A percentile compares a stretch with the other conserved stretches of the same genome.
phyloP scores from a whole-genome alignment of 1,140 invertebrate genomes.

The Thaumetopoea pityocampa region DNA sequence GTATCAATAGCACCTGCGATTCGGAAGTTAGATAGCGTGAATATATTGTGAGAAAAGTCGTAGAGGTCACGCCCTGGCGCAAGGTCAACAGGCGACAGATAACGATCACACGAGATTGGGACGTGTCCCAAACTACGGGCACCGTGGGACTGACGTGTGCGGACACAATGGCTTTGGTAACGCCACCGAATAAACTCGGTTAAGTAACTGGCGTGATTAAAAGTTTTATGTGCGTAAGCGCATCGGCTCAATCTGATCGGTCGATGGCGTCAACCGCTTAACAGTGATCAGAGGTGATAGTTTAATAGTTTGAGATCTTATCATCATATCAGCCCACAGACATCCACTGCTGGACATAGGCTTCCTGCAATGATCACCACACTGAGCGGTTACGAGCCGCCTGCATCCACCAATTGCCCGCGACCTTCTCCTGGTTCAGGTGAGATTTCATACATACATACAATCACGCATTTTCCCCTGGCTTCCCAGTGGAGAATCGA shows the following conservation, averaged over 20 bases:
- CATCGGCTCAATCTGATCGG: too few relatives aligned
- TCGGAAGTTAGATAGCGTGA: slow-evolving; percentile 28
- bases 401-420: too few relatives aligned
- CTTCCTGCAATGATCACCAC: too few relatives aligned
- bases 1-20: slow-evolving; percentile 20
- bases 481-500: too few relatives aligned
- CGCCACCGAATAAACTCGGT: slow-evolving; percentile 26
- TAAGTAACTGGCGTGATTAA: slow-evolving; percentile 38
- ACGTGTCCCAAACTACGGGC: slow-evolving; percentile 39
- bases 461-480: too few relatives aligned
- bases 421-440: too few relatives aligned
- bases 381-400: too few relatives aligned
- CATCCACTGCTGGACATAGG: too few relatives aligned
- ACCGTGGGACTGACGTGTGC: slow-evolving; percentile 52
- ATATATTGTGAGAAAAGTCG: slow-evolving; percentile 19
- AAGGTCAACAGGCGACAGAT: slow-evolving; percentile 34
- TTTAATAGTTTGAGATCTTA: slow-evolving; percentile 20
- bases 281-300: slow-evolving; percentile 13
- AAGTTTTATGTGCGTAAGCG: slow-evolving; percentile 15
- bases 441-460: too few relatives aligned
- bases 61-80: slow-evolving; percentile 34
- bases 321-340: too few relatives aligned
- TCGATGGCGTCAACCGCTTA: slow-evolving; percentile 2
- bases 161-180: slow-evolving; percentile 26
- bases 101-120: slow-evolving; percentile 23